A percentile compares a stretch with the other conserved stretches of the same genome.
These are phyloP conservation scores for Rhopalosiphum nymphaeae DNA, from an alignment of 2,888 invertebrate genomes.

Conservation along the genomic window DNA sequence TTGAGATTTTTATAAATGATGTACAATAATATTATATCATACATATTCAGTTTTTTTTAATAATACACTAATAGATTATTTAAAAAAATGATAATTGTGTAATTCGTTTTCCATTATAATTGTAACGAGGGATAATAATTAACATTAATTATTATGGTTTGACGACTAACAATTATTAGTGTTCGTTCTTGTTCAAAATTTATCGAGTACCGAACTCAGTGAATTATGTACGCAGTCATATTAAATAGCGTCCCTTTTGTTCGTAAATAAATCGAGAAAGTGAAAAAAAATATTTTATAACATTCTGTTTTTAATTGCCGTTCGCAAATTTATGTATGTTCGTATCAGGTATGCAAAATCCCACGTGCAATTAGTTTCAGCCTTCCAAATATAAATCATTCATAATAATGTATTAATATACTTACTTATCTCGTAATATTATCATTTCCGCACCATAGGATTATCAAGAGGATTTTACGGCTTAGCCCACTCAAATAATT, in stretches of 20 bases:
- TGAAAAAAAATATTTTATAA: conserved; percentile 15
- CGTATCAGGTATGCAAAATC: background rate
- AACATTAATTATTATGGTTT: conserved; percentile 6
- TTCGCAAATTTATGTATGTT: background rate
- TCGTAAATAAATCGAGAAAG: background rate
- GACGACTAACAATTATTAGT: background rate
- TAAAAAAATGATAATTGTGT: background rate
- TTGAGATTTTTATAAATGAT: background rate
- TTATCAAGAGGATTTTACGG: background rate
- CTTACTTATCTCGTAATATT: background rate
- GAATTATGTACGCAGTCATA: background rate
- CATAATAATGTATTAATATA: background rate
- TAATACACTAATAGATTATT: background rate
- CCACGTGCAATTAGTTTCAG: background rate
- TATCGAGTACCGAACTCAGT: background rate
- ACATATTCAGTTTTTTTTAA: background rate
- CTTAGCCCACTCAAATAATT: background rate
- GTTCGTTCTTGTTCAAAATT: background rate
- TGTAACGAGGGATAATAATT: background rate
- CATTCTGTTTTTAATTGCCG: conserved; percentile 18
- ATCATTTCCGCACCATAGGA: background rate
- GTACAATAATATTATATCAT: background rate
- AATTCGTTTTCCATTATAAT: background rate
- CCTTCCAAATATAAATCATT: background rate
- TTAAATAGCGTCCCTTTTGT: background rate